Conservation (phyloP, 1,140 invertebrate genomes). For the Lepidostoma basale region DNA sequence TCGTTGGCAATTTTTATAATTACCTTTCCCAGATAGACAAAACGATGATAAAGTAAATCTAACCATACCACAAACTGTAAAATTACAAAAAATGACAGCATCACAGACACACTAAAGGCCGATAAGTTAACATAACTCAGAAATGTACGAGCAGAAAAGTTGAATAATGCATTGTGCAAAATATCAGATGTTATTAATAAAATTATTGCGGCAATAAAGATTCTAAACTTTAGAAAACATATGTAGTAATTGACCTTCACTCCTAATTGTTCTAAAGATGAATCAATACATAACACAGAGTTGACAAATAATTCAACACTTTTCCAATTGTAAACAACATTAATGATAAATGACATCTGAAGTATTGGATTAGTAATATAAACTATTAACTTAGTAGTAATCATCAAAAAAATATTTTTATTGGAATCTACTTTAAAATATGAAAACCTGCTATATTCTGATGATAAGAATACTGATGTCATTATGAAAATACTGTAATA, state of each 20-base stretch:
- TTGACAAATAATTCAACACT: not conserved
- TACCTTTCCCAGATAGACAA: not conserved
- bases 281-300: not conserved
- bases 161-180: too few species aligned
- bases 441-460: not conserved
- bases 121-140: too few species aligned
- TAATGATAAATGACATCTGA: not conserved
- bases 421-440: not conserved
- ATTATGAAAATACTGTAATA: not conserved
- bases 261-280: not conserved
- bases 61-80: not conserved
- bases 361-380: not conserved
- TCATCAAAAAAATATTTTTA: not conserved
- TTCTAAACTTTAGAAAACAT: too few species aligned
- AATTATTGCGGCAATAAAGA: too few species aligned
- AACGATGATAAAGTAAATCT: not conserved
- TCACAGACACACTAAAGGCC: not conserved
- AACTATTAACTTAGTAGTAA: not conserved
- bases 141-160: too few species aligned
- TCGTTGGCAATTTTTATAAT: not conserved
- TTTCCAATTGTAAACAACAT: not conserved
- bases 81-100: conserved; percentile 1
- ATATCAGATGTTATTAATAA: too few species aligned
- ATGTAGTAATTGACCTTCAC: too few species aligned
- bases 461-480: not conserved